Evolutionary conservation across 2,888 invertebrate genomes (phyloP).

Genomic region (Spisula solida): DNA sequence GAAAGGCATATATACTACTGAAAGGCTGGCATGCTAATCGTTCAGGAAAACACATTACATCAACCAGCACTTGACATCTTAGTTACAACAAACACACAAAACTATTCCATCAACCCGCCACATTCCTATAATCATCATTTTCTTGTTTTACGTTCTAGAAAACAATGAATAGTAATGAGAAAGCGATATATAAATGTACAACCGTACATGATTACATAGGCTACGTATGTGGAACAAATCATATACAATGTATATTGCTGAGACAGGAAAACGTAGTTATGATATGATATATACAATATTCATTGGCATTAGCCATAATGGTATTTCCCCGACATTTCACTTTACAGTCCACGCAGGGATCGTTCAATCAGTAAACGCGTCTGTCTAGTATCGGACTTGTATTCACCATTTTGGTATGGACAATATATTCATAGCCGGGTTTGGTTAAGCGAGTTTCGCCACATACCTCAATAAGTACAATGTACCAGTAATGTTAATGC

Average conservation of each 20-base stretch:
- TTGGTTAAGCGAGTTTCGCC: too few species aligned
- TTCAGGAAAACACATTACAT: not conserved
- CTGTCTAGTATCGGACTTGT: too few species aligned
- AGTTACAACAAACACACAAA: not conserved
- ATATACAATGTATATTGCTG: not conserved
- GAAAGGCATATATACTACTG: not conserved
- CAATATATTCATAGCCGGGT: too few species aligned
- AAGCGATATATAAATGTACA: not conserved
- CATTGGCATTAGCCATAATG: not conserved
- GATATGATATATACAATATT: not conserved
- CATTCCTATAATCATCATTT: not conserved
- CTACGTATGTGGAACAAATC: conserved; percentile 4
- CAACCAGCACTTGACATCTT: conserved; percentile 10
- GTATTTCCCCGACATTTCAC: not conserved
- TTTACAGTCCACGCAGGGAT: too few species aligned
- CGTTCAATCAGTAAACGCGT: too few species aligned
- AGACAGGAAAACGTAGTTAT: not conserved
- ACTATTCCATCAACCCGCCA: not conserved
- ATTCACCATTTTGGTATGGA: too few species aligned
- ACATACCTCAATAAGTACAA: too few species aligned
- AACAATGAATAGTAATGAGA: conserved; percentile 15
- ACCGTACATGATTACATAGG: too few species aligned
- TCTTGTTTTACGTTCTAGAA: not conserved
- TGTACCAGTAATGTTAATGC: too few species aligned
- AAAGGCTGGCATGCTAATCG: not conserved